Evolutionary conservation across 1,140 invertebrate genomes (phyloP).

Genomic region (Odontomachus brunneus): DNA sequence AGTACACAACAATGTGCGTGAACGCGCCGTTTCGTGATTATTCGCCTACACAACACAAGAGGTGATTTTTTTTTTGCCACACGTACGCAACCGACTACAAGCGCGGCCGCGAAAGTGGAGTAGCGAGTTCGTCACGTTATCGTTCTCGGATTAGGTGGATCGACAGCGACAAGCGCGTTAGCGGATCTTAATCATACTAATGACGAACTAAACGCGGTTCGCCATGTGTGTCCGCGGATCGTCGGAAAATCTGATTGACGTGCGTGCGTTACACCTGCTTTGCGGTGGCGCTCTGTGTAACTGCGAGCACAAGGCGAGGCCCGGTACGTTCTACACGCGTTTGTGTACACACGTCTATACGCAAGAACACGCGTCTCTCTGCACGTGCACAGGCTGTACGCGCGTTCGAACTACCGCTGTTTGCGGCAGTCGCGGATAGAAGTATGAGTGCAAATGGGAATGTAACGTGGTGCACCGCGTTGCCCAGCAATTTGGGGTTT

Average conservation of each 20-base stretch:
- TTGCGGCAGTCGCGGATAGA: constrained; percentile 50
- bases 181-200: constrained; percentile 64
- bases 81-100: too few species aligned
- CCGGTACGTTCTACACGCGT: constrained; percentile 25
- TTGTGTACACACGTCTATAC: not conserved
- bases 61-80: too few species aligned
- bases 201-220: constrained; percentile 64
- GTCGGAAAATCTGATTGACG: constrained; percentile 64
- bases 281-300: constrained; percentile 30
- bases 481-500: constrained; percentile 45
- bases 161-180: constrained; percentile 27
- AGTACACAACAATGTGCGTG: too few species aligned
- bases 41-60: constrained; percentile 33
- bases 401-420: not conserved
- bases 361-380: not conserved
- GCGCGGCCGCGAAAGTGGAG: not conserved
- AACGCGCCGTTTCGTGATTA: too few species aligned
- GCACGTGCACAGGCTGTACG: not conserved
- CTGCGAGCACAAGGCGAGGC: constrained; percentile 11
- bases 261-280: constrained; percentile 32
- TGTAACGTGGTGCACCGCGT: constrained; percentile 27
- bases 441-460: constrained; percentile 54
- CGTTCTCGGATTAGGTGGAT: constrained; percentile 20
- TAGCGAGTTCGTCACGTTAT: not conserved
- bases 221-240: constrained; percentile 41